phyloP scores from a whole-genome alignment of 2,888 invertebrate species.

The Rhimphoctona megacephalus region DNA sequence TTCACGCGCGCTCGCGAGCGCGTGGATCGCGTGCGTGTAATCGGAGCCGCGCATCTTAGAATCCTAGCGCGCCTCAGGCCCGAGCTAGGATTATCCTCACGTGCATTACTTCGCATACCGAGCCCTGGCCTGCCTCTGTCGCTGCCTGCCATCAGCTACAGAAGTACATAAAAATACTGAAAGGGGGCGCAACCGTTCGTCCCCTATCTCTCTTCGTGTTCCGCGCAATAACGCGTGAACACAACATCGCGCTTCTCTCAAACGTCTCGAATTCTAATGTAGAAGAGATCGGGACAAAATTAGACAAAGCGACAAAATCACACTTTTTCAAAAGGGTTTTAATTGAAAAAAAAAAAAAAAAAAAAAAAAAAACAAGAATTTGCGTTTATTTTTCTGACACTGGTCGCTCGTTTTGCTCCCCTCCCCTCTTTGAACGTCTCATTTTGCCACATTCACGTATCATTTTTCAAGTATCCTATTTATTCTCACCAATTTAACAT shows the following conservation, averaged over 20 bases:
- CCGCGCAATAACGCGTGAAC: constrained; percentile 61
- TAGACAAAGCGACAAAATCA: background rate
- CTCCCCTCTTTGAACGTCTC: too few relatives aligned
- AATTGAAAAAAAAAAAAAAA: too few relatives aligned
- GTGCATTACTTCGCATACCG: constrained; percentile 75
- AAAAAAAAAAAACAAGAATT: background rate
- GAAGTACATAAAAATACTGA: constrained; percentile 61
- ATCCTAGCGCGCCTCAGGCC: constrained; percentile 74
- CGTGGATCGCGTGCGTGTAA: constrained; percentile 79
- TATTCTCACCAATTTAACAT: background rate
- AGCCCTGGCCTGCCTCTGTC: constrained; percentile 57
- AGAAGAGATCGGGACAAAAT: background rate
- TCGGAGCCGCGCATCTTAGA: constrained; percentile 77
- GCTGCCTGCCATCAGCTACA: constrained; percentile 28
- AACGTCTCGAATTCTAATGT: background rate
- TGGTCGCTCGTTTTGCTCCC: too few relatives aligned
- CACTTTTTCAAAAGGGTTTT: background rate
- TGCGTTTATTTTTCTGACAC: background rate
- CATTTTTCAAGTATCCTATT: background rate
- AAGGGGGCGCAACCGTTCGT: constrained; percentile 34
- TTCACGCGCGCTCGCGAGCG: constrained; percentile 49
- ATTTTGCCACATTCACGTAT: background rate
- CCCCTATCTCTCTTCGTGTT: constrained; percentile 46
- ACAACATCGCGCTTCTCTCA: background rate
- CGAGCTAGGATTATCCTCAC: constrained; percentile 67